Evolutionary conservation across 2,888 invertebrate genomes (phyloP).

Genomic region (Watsonalla cultraria): DNA sequence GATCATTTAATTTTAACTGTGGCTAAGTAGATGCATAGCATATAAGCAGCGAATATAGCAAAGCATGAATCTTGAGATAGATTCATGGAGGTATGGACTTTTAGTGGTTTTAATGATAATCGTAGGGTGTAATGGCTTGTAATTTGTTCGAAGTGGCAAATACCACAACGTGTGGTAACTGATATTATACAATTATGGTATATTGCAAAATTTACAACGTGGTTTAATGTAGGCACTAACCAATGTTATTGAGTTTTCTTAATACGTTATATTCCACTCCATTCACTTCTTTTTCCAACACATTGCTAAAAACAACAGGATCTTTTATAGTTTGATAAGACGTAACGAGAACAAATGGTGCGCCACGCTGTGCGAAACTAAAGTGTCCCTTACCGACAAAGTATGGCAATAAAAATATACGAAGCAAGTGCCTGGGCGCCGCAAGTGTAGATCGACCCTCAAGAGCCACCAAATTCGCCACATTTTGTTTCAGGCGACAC

Average conservation of each 20-base stretch:
- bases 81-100: too few species aligned
- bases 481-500: slow-evolving; percentile 55
- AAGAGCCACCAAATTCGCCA: slow-evolving; percentile 37
- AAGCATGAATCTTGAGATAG: too few species aligned
- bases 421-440: slow-evolving; percentile 50
- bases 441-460: slow-evolving; percentile 49
- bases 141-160: too few species aligned
- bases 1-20: slow-evolving; percentile 33
- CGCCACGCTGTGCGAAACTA: slow-evolving; percentile 44
- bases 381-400: slow-evolving; percentile 49
- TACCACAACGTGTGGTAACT: too few species aligned
- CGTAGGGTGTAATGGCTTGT: too few species aligned
- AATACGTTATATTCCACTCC: too few species aligned
- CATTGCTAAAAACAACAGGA: slow-evolving; percentile 15
- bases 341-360: slow-evolving; percentile 38
- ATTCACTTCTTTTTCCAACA: background rate
- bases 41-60: too few species aligned
- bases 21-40: background rate
- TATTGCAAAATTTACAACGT: too few species aligned
- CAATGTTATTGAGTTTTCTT: too few species aligned
- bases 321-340: slow-evolving; percentile 31
- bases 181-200: too few species aligned
- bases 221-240: too few species aligned
- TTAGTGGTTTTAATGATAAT: too few species aligned
- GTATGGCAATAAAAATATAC: slow-evolving; percentile 58